phyloP scores from a whole-genome alignment of 2,888 invertebrate genomes.

The Tenthredo notha region DNA sequence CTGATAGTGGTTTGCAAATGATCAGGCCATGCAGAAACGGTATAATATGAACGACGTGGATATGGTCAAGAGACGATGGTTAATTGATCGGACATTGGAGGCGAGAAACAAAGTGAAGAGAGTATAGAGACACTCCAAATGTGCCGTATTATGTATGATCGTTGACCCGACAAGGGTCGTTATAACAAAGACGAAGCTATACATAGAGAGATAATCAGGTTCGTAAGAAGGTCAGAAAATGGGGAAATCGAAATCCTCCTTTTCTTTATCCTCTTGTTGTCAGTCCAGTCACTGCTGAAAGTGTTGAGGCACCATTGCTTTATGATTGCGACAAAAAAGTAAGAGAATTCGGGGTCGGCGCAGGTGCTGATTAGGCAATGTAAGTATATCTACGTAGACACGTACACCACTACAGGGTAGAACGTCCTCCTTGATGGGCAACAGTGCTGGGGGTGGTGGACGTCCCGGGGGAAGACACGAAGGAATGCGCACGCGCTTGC shows the following conservation, averaged over 20 bases:
- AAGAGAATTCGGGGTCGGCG: slow-evolving; percentile 42
- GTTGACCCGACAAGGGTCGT: background rate
- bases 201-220: slow-evolving; percentile 17
- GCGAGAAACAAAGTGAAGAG: background rate
- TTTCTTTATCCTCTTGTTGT: background rate
- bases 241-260: slow-evolving; percentile 2
- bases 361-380: slow-evolving; percentile 37
- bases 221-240: slow-evolving; percentile 5
- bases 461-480: slow-evolving; percentile 54
- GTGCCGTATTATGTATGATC: slow-evolving; percentile 23
- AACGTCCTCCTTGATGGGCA: slow-evolving; percentile 56
- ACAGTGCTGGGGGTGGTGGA: slow-evolving; percentile 57
- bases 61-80: background rate
- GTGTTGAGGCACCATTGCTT: background rate
- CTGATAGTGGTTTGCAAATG: background rate
- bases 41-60: background rate
- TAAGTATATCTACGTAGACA: background rate
- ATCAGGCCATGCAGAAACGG: background rate
- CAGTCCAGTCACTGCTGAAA: slow-evolving; percentile 13
- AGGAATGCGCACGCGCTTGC: slow-evolving; percentile 37
- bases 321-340: slow-evolving; percentile 21
- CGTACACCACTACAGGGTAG: slow-evolving; percentile 50
- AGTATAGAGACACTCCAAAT: background rate
- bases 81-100: background rate
- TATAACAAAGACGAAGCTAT: background rate